Conservation (phyloP, 2,888 invertebrate genomes). For the Drosophila infuscata region DNA sequence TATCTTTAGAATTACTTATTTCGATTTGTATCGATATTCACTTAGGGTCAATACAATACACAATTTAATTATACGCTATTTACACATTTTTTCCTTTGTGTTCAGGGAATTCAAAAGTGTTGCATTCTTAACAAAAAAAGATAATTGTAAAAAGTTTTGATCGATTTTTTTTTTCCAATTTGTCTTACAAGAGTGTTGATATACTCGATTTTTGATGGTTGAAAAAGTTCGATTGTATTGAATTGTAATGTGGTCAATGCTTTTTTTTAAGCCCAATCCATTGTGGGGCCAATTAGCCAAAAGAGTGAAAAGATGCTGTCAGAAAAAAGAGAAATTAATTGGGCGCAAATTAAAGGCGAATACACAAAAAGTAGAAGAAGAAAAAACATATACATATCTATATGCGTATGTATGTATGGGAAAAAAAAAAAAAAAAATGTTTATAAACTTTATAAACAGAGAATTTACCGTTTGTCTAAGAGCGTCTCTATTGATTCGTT, state of each 20-base stretch:
- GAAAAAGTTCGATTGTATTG: background rate
- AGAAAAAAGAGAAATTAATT: slow-evolving; percentile 72
- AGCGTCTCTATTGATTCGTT: slow-evolving; percentile 57
- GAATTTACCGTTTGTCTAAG: slow-evolving; percentile 64
- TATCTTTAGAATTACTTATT: background rate
- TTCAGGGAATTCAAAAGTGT: background rate
- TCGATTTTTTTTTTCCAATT: background rate
- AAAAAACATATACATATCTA: background rate
- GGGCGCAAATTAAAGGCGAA: slow-evolving; percentile 66
- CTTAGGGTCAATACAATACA: too few relatives aligned
- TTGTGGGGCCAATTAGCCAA: slow-evolving; percentile 39
- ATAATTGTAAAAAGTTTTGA: background rate
- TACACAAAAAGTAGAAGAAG: slow-evolving; percentile 21
- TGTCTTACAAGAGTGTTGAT: background rate
- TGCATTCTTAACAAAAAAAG: background rate
- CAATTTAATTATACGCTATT: background rate
- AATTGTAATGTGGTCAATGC: slow-evolving; percentile 18
- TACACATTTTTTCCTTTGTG: background rate
- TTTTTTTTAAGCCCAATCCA: slow-evolving; percentile 12
- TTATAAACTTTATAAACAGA: slow-evolving; percentile 44
- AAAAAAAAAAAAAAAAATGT: background rate
- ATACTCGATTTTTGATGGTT: background rate
- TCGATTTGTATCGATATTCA: background rate
- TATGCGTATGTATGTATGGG: background rate
- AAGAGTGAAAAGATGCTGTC: slow-evolving; percentile 45